Base-by-base conservation (phyloP, 2,888 invertebrate species). In the Mechanitis mazaeus region DNA sequence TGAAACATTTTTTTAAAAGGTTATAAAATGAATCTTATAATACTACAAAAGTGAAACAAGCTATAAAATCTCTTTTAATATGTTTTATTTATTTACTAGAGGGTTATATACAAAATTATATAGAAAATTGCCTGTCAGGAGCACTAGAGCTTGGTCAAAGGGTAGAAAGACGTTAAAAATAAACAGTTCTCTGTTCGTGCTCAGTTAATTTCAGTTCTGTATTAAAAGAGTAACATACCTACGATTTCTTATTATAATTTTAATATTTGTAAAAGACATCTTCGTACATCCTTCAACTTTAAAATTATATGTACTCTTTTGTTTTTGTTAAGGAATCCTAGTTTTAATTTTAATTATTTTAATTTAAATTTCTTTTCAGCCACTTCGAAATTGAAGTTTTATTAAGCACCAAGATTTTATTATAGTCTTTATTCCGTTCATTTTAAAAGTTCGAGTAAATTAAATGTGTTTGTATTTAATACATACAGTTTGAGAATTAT, bases 71-170 rank as follows among this genome's bases (percentile, higher is more conserved):
- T 50, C 50, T 50, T 50, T 50, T 31, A 50, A 50, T 31, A 50
- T 50, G 50, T 66, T 66, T 45, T 59, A 58, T 60, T 64, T 64
- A 58, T 56, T 63, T 59, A 58, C 45, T 62, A 64, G 53, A 64
- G 61, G 64, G 64, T 61, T 68, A 75, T 73, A 75, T 72, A 78
- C 75, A 74, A 77, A 78, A 77, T 69, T 78, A 75, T 79, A 79
- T 75, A 81, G 80, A 78, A 85, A 87, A 86, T 87, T 85, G 78
- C 85, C 83, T 86, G 86, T 84, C 86, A 86, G 76, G 70, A 60
- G 71, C 86, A 87, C 77, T 74, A 74, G 70, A 69, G 73, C 69
- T 66, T 78, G 79, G 77, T 78, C 81, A 84, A 84, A 85, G 84
- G 74, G 78, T 80, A 79, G 75, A 80, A 73, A 75, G 74, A 75